Conservation (phyloP, 92 coral and sea anemone species). For the Plumapathes pennacea region DNA sequence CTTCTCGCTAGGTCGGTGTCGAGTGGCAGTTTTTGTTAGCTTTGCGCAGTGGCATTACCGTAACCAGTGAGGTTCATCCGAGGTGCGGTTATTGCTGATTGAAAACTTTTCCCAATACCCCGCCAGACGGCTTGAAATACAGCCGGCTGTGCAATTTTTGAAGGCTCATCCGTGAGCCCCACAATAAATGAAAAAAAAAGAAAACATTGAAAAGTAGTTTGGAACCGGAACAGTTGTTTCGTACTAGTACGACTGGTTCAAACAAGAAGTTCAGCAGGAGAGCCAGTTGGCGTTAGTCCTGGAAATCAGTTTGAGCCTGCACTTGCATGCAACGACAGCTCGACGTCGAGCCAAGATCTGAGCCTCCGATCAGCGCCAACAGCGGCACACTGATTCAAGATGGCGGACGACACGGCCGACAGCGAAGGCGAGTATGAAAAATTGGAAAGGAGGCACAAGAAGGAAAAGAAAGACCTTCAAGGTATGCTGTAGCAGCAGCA, state of each 20-base stretch:
- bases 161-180: conserved; percentile 46
- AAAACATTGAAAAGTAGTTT: not conserved
- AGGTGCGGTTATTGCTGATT: conserved; percentile 86
- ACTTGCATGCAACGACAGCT: not conserved
- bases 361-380: not conserved
- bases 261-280: too few relatives aligned
- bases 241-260: too few relatives aligned
- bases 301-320: conserved; percentile 9
- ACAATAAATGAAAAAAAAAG: not conserved
- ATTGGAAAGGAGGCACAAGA: conserved; percentile 66
- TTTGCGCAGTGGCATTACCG: conserved; percentile 97
- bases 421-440: conserved; percentile 14
- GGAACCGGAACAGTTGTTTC: not conserved
- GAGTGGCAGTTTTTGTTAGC: not conserved
- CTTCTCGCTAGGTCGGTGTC: too few relatives aligned
- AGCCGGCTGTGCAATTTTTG: conserved; percentile 54
- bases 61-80: conserved; percentile 85
- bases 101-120: conserved; percentile 91
- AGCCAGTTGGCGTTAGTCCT: not conserved
- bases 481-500: conserved; percentile 24
- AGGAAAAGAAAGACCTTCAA: conserved; percentile 80
- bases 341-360: conserved; percentile 5
- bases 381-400: conserved; percentile 24
- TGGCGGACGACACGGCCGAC: conserved; percentile 79
- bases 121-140: conserved; percentile 87